Conservation (phyloP, 2,888 invertebrate species). For the Gnatocerus cornutus region DNA sequence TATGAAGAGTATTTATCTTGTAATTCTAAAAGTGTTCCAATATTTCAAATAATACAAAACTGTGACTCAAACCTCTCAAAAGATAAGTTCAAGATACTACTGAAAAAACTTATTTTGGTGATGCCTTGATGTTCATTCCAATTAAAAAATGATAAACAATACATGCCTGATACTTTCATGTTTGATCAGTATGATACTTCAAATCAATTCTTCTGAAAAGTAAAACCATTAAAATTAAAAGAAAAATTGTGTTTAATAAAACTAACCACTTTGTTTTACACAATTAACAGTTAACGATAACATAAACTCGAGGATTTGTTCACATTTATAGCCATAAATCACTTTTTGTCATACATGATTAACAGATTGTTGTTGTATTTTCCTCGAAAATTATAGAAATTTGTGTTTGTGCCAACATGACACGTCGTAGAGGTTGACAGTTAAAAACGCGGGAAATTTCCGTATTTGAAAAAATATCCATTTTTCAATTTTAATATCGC, state of each 20-base stretch:
- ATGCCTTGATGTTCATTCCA: neutral
- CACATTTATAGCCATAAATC: neutral
- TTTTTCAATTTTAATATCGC: too few relatives aligned
- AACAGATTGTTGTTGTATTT: slow-evolving; percentile 1
- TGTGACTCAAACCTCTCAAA: too few relatives aligned
- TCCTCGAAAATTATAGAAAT: slow-evolving; percentile 14
- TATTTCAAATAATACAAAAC: too few relatives aligned
- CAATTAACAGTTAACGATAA: neutral
- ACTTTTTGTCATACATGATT: neutral
- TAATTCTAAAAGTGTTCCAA: too few relatives aligned
- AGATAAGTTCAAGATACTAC: too few relatives aligned
- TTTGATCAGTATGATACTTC: neutral
- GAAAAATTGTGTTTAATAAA: neutral
- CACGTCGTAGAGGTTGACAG: slow-evolving; percentile 33
- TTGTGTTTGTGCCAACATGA: slow-evolving; percentile 9
- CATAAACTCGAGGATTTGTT: neutral
- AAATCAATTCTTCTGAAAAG: neutral
- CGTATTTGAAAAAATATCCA: neutral
- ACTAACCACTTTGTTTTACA: neutral
- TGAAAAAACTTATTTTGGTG: too few relatives aligned
- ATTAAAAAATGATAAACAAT: slow-evolving; percentile 4
- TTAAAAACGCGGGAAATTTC: slow-evolving; percentile 13
- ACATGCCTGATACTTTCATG: slow-evolving; percentile 25
- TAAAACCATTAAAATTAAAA: neutral
- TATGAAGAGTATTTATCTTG: too few relatives aligned